A percentile compares a stretch with the other conserved stretches of the same genome.
These are phyloP conservation scores for Druon quercuslanigerum DNA, from an alignment of 1,140 invertebrate genomes.

Conservation along the genomic window DNA sequence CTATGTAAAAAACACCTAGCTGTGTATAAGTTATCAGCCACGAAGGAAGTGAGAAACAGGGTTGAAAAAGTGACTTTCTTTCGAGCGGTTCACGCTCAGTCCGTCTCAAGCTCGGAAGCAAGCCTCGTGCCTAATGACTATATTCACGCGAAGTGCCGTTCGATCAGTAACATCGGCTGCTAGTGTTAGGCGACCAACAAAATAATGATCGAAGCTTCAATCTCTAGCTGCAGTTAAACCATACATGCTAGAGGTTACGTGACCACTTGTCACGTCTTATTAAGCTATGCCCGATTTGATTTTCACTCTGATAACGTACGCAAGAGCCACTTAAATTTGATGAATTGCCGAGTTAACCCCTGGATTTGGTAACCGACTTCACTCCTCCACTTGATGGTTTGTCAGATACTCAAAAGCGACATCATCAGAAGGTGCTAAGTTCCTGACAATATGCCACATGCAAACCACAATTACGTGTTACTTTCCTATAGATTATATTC, in stretches of 20 bases:
- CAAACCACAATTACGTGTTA: too few species aligned
- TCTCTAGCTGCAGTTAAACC: constrained; percentile 37
- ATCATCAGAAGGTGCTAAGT: constrained; percentile 18
- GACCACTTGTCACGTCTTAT: constrained; percentile 67
- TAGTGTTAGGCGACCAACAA: constrained; percentile 41
- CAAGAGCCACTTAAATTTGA: constrained; percentile 60
- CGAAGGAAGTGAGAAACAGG: not conserved
- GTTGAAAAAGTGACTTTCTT: constrained; percentile 8
- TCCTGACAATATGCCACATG: constrained; percentile 2
- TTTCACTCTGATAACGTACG: constrained; percentile 55
- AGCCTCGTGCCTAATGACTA: constrained; percentile 39
- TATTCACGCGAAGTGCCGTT: constrained; percentile 59
- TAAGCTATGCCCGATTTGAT: constrained; percentile 65
- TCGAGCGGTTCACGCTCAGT: not conserved
- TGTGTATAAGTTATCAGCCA: not conserved
- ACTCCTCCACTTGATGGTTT: constrained; percentile 1
- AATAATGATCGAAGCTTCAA: constrained; percentile 46
- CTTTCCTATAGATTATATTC: too few species aligned
- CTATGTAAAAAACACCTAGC: not conserved
- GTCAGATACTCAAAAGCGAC: not conserved
- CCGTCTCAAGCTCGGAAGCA: constrained; percentile 10
- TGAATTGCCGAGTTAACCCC: constrained; percentile 50
- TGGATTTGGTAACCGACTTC: constrained; percentile 15
- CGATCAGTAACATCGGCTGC: constrained; percentile 50
- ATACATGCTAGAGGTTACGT: constrained; percentile 60